Base-by-base conservation (phyloP, 2,888 invertebrate genomes). In the Harpalus rubripes region DNA sequence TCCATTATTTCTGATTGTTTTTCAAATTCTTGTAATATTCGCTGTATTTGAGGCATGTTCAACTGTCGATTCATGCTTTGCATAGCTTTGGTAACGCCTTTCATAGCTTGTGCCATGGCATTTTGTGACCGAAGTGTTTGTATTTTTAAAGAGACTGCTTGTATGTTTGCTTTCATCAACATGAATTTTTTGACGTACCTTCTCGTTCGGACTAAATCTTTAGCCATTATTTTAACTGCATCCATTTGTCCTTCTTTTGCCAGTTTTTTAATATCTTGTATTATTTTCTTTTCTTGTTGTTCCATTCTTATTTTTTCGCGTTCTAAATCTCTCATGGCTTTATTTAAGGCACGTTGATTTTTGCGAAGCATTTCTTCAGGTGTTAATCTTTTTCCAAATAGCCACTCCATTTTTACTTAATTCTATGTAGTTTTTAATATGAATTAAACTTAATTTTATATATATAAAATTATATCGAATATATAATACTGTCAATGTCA, bases 1-100 rank as follows among this genome's bases (percentile, higher is more conserved):
- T 99, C 99, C 99, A 99, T 99, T 83, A 99, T 98, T 92, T 99
- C 99, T 0, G 98, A 98, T 91, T 99, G 99, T 90, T 99, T 99
- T 92, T 99, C 99, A 92, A 99, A 99, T 90, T 99, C 99, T 92
- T 97, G 95, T 88, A 97, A 93, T 87, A 99, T 99, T 90, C 97
- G 96, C 91, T 99, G 99, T 90, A 99, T 99, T 93, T 99, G 99
- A 8, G 99, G 99, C 91, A 99, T 93, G 92, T 99, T 99, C 90
- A 99, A 92, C 91, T 97, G 97, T 32, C 96, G 94, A 92, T 99
- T 99, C 99, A 99, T 99, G 90, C 95, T 96, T 90, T 96, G 96
- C 99, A 99, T 99, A 86, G 99, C 99, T 90, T 95, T 96, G 0
- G 99, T 99, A 59, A 99, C 99, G 26, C 99, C 99, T 91, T 97